Conservation (phyloP, 2,888 invertebrate species). For the Colletes collaris region DNA sequence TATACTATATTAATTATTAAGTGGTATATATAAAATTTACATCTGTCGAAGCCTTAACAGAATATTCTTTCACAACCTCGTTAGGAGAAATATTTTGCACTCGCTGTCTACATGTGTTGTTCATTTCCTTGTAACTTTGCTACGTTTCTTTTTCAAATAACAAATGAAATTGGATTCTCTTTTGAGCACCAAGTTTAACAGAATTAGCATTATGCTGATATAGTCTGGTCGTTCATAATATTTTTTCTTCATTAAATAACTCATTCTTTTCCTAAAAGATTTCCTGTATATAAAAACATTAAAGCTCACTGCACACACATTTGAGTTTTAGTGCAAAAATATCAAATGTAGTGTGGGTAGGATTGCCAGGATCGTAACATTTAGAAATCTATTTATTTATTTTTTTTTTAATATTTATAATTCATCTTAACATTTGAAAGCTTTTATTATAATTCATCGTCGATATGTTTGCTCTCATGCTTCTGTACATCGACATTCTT, state of each 20-base stretch:
- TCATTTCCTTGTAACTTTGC: slow-evolving; percentile 31
- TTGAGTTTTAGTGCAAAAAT: slow-evolving; percentile 65
- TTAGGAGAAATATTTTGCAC: slow-evolving; percentile 48
- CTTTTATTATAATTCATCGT: slow-evolving; percentile 75
- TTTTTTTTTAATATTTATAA: slow-evolving; percentile 54
- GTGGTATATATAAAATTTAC: slow-evolving; percentile 57
- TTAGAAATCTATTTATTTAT: slow-evolving; percentile 43
- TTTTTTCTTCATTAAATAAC: slow-evolving; percentile 28
- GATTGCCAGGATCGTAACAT: slow-evolving; percentile 46
- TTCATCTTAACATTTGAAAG: slow-evolving; percentile 57
- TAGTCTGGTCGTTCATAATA: slow-evolving; percentile 26
- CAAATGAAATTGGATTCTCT: slow-evolving; percentile 36
- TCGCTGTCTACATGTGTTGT: slow-evolving; percentile 32
- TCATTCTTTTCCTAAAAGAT: slow-evolving; percentile 30
- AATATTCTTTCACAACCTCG: slow-evolving; percentile 64
- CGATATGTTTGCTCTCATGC: slow-evolving; percentile 68
- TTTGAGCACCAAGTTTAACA: slow-evolving; percentile 57
- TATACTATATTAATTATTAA: slow-evolving; percentile 41
- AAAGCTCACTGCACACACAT: slow-evolving; percentile 53
- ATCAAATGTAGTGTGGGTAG: slow-evolving; percentile 56
- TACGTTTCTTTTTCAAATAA: slow-evolving; percentile 28
- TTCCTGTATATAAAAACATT: slow-evolving; percentile 48
- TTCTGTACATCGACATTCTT: slow-evolving; percentile 50
- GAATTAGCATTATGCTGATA: slow-evolving; percentile 20
- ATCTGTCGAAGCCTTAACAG: slow-evolving; percentile 51